Evolutionary conservation across 2,113 vertebrate genomes (phyloP), one percentile per base, ranked within the genome.

Genomic region (Casuarius casuarius): DNA sequence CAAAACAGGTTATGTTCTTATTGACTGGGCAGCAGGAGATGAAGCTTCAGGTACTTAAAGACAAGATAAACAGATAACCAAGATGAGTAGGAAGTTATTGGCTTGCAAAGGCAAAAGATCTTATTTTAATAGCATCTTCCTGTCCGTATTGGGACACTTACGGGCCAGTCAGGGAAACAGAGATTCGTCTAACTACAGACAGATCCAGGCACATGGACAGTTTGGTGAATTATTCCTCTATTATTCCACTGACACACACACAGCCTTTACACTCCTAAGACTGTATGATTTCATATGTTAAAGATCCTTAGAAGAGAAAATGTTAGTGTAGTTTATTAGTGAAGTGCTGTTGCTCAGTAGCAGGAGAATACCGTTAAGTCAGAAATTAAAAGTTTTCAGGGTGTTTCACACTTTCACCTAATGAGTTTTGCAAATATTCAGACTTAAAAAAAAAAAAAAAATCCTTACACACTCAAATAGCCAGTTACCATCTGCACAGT

Each of bases 311-410:
- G 12, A 66, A 10, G 4, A 83, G 48, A 56, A 85, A 76, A 25
- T 0, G 0, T 66, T 9, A n/a, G 4, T 17, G 7, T 9, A 42
- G 33, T 58, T 74, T 68, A 59, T 25, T 12, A 61, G 15, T n/a
- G n/a, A 66, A 66, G 40, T 4, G 9, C 11, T n/a, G 14, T 22
- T 54, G 12, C 31, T 38, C 42, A 68, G 8, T 48, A 46, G 42
- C 13, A 68, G 0, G 1, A 48, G 14, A 68, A 68, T 42, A 35
- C 22, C 8, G 2, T 12, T 49, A 59, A 59, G 9, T 26, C 42
- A 66, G 46, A 90, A 65, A 59, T 20, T 0, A 29, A 8, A 88
- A 66, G 46, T 33, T 44, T 73, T 62, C 72, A 46, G 18, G 3
- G 2, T 38, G 5, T 80, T 86, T 58, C 40, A 49, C 23, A 59